Percentiles rank a stretch among this genome's conserved stretches.
phyloP scores from a whole-genome alignment of 2,797 vertebrate species.

The Geotrypetes seraphini region DNA sequence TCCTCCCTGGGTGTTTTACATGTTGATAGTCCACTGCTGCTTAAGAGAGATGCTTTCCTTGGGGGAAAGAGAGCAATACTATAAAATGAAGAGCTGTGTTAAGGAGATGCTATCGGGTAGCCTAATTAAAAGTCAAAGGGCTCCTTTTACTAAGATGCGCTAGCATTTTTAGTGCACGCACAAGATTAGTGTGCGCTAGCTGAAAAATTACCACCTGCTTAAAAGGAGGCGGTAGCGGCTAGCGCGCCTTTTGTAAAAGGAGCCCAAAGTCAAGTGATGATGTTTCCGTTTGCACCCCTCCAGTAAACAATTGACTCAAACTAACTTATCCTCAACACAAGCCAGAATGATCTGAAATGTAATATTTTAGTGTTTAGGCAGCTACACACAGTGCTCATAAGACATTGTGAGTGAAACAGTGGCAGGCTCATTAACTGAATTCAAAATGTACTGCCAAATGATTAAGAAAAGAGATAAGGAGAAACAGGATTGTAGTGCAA shows the following conservation, averaged over 20 bases:
- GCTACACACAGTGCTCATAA: too few relatives aligned
- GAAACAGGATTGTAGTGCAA: not conserved
- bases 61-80: not conserved
- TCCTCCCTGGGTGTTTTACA: too few relatives aligned
- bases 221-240: too few relatives aligned
- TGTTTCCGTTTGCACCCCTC: not conserved
- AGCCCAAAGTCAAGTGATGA: not conserved
- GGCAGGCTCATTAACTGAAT: not conserved
- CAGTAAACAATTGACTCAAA: conserved; percentile 1
- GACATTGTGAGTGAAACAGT: too few relatives aligned
- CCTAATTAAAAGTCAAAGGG: not conserved
- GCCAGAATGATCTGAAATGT: not conserved
- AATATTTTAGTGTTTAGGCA: too few relatives aligned
- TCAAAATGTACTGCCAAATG: not conserved
- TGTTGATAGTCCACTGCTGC: too few relatives aligned
- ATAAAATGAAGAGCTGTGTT: not conserved
- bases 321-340: conserved; percentile 1
- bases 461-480: too few relatives aligned
- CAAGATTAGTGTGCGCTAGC: too few relatives aligned
- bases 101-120: not conserved
- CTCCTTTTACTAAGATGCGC: too few relatives aligned
- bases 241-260: too few relatives aligned
- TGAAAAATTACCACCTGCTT: too few relatives aligned
- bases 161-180: too few relatives aligned
- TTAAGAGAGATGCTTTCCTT: not conserved